phyloP scores from a whole-genome alignment of 2,888 invertebrate species.

The Clitarchus hookeri region DNA sequence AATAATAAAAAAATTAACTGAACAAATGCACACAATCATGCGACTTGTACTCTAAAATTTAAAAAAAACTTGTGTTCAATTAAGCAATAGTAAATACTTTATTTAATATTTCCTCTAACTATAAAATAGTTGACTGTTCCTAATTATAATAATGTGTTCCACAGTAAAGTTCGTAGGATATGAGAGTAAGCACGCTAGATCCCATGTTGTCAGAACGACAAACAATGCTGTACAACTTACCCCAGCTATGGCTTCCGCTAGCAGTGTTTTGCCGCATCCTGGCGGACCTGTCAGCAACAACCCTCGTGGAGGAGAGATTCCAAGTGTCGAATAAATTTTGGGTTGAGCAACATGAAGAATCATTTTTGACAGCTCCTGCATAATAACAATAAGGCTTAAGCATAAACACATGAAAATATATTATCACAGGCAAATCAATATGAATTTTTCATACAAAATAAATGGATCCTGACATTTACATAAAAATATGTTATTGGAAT shows the following conservation, averaged over 20 bases:
- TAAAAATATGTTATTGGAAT: background rate
- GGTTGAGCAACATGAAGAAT: constrained; percentile 88
- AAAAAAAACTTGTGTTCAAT: too few relatives aligned
- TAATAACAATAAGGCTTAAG: constrained; percentile 35
- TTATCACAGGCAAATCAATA: constrained; percentile 33
- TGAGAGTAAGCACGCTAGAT: too few relatives aligned
- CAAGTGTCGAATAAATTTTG: constrained; percentile 82
- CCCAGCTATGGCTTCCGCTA: constrained; percentile 83
- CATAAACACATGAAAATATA: too few relatives aligned
- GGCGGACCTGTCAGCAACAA: constrained; percentile 95
- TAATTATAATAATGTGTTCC: too few relatives aligned
- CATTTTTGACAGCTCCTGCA: constrained; percentile 70
- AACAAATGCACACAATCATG: too few relatives aligned
- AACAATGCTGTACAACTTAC: constrained; percentile 55
- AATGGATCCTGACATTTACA: background rate
- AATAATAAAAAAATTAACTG: too few relatives aligned
- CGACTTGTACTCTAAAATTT: too few relatives aligned
- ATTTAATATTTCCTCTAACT: too few relatives aligned
- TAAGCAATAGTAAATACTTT: too few relatives aligned
- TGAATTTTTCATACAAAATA: background rate
- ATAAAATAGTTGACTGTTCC: too few relatives aligned
- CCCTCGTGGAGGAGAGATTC: constrained; percentile 86
- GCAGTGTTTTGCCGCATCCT: constrained; percentile 87
- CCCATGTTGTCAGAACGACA: background rate
- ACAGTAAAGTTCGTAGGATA: too few relatives aligned